Percentiles rank a stretch among this genome's conserved stretches.
These are phyloP conservation scores for Gnathonemus longibarbis DNA, from an alignment of 2,113 vertebrate species.

Conservation along the genomic window DNA sequence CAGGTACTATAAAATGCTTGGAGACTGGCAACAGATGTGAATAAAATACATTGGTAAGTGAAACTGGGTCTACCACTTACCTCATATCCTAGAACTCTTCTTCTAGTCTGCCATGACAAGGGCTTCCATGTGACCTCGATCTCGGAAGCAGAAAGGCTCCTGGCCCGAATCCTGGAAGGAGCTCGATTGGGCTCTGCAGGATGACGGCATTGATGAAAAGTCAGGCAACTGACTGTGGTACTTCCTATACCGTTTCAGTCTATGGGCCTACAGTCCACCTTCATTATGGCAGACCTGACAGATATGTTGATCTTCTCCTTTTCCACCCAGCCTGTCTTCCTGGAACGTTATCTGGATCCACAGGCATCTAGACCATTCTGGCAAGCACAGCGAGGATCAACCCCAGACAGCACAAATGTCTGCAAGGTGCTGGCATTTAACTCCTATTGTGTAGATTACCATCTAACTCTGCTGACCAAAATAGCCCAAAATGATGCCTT, in stretches of 20 bases:
- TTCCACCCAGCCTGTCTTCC: background rate
- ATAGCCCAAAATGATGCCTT: background rate
- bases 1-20: background rate
- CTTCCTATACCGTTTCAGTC: background rate
- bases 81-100: slow-evolving; percentile 88
- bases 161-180: slow-evolving; percentile 74
- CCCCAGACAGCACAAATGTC: background rate
- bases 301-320: background rate
- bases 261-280: background rate
- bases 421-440: background rate
- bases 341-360: background rate
- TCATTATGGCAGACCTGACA: background rate
- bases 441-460: too few species aligned
- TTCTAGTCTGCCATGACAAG: slow-evolving; percentile 73
- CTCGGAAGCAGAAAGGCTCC: slow-evolving; percentile 84
- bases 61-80: slow-evolving; percentile 48
- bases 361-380: background rate
- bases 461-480: background rate
- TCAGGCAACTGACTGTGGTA: background rate
- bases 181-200: slow-evolving; percentile 76
- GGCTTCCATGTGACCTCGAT: slow-evolving; percentile 85
- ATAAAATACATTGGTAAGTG: background rate
- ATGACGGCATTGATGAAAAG: slow-evolving; percentile 26
- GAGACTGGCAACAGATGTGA: background rate
- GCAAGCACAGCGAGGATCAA: background rate